Evolutionary conservation across 2,113 vertebrate species (phyloP).

Genomic region (Lampris megalopsis): DNA sequence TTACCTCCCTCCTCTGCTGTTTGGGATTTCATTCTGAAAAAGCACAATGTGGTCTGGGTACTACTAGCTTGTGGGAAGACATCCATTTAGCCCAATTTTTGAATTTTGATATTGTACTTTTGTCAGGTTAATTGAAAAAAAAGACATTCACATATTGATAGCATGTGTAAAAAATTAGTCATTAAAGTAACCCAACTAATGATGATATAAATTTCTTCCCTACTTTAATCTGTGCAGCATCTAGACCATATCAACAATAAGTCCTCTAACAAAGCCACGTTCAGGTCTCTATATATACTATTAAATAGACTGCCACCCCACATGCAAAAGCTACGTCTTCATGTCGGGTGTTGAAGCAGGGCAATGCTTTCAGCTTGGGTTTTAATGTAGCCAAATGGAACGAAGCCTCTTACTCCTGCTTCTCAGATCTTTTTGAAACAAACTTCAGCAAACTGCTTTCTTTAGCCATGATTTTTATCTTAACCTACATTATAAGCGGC

Average conservation of each 20-base stretch:
- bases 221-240: not conserved
- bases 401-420: too few relatives aligned
- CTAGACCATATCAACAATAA: not conserved
- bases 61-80: conserved; percentile 5
- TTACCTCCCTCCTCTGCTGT: not conserved
- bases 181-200: conserved; percentile 15
- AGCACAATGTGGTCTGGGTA: not conserved
- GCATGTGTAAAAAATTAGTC: conserved; percentile 4
- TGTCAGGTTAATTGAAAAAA: conserved; percentile 13
- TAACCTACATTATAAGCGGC: too few relatives aligned
- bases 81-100: conserved; percentile 20
- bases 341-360: too few relatives aligned
- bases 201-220: not conserved
- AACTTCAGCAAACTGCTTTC: too few relatives aligned
- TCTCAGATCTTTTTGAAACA: too few relatives aligned
- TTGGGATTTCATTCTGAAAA: conserved; percentile 27
- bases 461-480: too few relatives aligned
- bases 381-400: too few relatives aligned
- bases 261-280: not conserved
- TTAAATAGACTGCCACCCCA: not conserved
- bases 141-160: conserved; percentile 20
- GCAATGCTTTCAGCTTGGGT: too few relatives aligned
- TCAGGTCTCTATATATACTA: too few relatives aligned
- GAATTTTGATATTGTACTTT: conserved; percentile 46
- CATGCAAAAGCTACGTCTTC: too few relatives aligned